Base-by-base conservation (phyloP, 2,113 vertebrate species). In the Varanus salvator region DNA sequence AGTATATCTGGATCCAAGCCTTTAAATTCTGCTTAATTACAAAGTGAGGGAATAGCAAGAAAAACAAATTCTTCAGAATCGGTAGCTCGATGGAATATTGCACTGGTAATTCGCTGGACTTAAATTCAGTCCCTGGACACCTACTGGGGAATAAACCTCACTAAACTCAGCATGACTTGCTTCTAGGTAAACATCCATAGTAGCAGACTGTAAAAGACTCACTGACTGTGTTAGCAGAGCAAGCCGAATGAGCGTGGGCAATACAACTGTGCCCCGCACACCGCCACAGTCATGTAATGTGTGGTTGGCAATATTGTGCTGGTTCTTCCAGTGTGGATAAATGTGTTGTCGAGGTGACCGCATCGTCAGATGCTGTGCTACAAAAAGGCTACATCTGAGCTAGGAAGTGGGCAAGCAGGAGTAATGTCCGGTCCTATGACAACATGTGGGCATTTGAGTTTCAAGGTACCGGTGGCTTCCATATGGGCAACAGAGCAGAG, bases 21-120 rank as follows among this genome's bases (percentile, higher is more conserved):
- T 85, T 85, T 82, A 92, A 94, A 90, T 93, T 85, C n/a, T 71
- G 60, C 92, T 95, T 83, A 95, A 74, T 75, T 90, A 68, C 12
- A 90, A 90, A 94, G 87, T 80, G 92, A 78, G 91, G 72, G 91
- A 92, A 83, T 68, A 90, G 66, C 80, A 19, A 90, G 29, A 76
- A 48, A 71, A 94, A 89, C 86, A 89, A 87, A 57, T 80, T 93
- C 85, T 93, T 90, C 83, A 78, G 85, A 92, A 86, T 66, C 52
- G 83, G 52, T 66, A 89, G 91, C 88, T 52, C 72, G 54, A 84
- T 92, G 84, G 76, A 80, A 90, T 48, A 76, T 90, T 92, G 91
- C 27, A 52, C 77, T 77, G 66, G 44, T 52, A 84, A 84, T 6
- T 68, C 34, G 86, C 78, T 31, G 94, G 92, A 85, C 72, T 91